A percentile compares a stretch with the other conserved stretches of the same genome.
Evolutionary conservation across 1,140 invertebrate genomes (phyloP).

Genomic region (Hycleus phaleratus): DNA sequence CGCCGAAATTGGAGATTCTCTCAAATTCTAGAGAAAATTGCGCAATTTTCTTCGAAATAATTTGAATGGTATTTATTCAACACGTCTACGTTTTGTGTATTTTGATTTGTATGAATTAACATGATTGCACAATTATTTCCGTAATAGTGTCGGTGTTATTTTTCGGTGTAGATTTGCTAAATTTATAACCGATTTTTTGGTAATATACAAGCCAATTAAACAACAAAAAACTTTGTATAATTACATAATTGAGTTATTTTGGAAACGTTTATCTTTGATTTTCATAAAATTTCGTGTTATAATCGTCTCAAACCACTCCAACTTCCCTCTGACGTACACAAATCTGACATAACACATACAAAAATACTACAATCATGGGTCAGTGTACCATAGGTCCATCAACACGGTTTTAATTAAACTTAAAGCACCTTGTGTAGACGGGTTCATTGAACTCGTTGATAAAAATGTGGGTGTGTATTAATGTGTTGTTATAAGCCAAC

Average conservation of each 20-base stretch:
- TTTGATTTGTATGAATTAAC: not conserved
- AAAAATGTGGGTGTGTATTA: conserved; percentile 7
- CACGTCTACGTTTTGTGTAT: not conserved
- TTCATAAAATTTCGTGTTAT: not conserved
- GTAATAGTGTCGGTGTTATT: not conserved
- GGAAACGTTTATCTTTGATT: not conserved
- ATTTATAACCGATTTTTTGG: too few relatives aligned
- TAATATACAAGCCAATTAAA: too few relatives aligned
- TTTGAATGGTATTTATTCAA: not conserved
- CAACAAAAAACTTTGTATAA: too few relatives aligned
- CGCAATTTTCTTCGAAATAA: too few relatives aligned
- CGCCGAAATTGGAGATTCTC: too few relatives aligned
- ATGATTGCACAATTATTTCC: not conserved
- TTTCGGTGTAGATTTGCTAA: not conserved
- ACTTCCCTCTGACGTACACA: not conserved
- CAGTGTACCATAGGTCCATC: not conserved
- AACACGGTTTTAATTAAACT: conserved; percentile 2
- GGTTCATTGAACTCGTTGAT: conserved; percentile 3
- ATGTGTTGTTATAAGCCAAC: not conserved
- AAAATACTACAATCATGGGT: not conserved
- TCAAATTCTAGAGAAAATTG: too few relatives aligned
- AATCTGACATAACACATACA: not conserved
- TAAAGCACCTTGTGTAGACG: not conserved
- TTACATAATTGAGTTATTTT: not conserved
- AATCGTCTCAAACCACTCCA: not conserved